phyloP scores from a whole-genome alignment of 2,113 vertebrate genomes.

The Pithys albifrons region DNA sequence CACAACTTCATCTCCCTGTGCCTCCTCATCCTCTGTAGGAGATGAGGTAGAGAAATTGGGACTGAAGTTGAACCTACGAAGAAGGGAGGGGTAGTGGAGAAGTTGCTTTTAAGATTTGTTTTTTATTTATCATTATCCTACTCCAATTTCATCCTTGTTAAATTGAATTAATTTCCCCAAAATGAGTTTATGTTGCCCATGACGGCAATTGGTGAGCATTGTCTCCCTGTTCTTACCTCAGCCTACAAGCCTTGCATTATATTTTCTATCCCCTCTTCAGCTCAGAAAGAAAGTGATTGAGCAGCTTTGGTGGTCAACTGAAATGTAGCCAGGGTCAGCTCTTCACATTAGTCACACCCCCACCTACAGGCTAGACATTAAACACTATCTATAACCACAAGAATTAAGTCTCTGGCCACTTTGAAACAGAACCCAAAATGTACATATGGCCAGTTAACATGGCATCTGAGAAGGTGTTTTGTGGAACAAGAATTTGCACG shows the following conservation, averaged over 20 bases:
- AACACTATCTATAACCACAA: background rate
- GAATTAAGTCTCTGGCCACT: background rate
- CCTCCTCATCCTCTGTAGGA: background rate
- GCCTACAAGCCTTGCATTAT: background rate
- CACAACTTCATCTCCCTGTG: rapidly evolving
- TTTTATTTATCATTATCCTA: background rate
- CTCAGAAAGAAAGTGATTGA: background rate
- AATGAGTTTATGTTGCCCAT: background rate
- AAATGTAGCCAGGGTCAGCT: background rate
- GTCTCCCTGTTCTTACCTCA: background rate
- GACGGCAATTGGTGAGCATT: background rate
- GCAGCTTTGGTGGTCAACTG: background rate
- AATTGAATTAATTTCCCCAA: background rate
- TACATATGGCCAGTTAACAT: background rate
- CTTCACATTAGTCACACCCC: background rate
- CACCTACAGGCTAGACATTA: background rate
- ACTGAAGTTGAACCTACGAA: background rate
- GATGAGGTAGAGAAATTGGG: background rate
- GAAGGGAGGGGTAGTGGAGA: background rate
- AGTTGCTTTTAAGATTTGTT: background rate
- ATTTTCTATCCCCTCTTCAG: background rate
- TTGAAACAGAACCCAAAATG: background rate
- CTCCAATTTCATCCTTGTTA: background rate
- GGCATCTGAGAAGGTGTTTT: background rate
- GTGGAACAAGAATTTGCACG: background rate